phyloP scores from a whole-genome alignment of 2,888 invertebrate genomes.

The Drosophila leonis region DNA sequence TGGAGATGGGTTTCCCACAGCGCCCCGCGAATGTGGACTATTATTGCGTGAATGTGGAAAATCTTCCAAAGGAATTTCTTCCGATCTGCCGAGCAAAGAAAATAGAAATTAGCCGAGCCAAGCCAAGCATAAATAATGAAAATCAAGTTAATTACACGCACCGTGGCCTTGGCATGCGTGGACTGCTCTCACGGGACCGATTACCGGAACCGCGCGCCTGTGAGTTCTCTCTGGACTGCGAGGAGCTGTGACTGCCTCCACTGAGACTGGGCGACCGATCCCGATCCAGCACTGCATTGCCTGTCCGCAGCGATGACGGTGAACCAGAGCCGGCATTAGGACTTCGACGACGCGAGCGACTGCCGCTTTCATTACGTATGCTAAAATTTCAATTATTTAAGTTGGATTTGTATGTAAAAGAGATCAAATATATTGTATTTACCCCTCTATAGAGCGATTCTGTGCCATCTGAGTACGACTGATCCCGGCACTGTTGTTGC shows the following conservation, averaged over 20 bases:
- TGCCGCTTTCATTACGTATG: constrained; percentile 79
- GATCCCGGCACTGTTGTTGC: constrained; percentile 84
- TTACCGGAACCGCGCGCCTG: constrained; percentile 74
- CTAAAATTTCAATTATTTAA: constrained; percentile 40
- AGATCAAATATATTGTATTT: constrained; percentile 16
- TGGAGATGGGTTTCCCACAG: constrained; percentile 64
- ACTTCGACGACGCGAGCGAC: constrained; percentile 85
- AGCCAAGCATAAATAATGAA: background rate
- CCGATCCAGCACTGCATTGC: constrained; percentile 50
- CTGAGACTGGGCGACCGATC: constrained; percentile 84
- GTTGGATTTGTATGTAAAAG: background rate
- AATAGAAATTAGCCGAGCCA: background rate
- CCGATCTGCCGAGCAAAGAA: constrained; percentile 85
- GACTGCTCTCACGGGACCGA: constrained; percentile 90
- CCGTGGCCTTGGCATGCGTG: constrained; percentile 89
- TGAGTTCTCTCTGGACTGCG: constrained; percentile 83
- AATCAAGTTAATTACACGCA: constrained; percentile 36
- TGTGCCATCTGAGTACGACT: constrained; percentile 84
- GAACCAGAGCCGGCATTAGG: constrained; percentile 86
- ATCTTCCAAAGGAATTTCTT: constrained; percentile 93
- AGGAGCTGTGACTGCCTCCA: constrained; percentile 85
- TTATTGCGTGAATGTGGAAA: constrained; percentile 88
- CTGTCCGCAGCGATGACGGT: constrained; percentile 75
- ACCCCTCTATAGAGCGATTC: constrained; percentile 84
- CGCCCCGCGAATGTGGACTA: constrained; percentile 83